Conservation (phyloP, 2,888 invertebrate species). For the Brachypalpus laphriformis region DNA sequence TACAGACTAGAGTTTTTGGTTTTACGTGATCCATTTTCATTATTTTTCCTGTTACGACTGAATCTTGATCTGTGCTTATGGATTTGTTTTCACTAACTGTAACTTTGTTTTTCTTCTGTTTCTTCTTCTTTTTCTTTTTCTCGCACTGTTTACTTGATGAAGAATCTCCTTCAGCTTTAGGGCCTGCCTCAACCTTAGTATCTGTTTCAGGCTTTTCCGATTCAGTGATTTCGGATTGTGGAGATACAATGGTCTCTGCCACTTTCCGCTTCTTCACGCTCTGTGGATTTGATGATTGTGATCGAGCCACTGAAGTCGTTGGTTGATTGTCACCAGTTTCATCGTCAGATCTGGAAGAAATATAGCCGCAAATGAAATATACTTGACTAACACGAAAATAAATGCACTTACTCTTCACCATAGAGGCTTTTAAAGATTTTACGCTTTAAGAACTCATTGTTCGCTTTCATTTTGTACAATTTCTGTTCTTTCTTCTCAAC, state of each 20-base stretch:
- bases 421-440: conserved; percentile 92
- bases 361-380: conserved; percentile 8
- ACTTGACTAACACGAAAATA: background rate
- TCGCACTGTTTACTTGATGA: conserved; percentile 60
- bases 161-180: conserved; percentile 35
- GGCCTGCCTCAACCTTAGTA: conserved; percentile 14
- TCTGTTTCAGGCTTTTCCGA: conserved; percentile 32
- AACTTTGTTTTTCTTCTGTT: conserved; percentile 35
- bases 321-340: conserved; percentile 73
- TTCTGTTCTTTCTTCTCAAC: conserved; percentile 92
- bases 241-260: conserved; percentile 30
- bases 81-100: background rate
- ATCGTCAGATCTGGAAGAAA: conserved; percentile 79
- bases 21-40: background rate
- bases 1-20: conserved; percentile 32
- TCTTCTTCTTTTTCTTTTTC: conserved; percentile 75
- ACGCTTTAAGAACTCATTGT: conserved; percentile 89
- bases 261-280: conserved; percentile 10
- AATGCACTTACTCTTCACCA: conserved; percentile 79
- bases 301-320: background rate
- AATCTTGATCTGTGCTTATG: background rate
- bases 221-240: background rate
- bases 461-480: conserved; percentile 89
- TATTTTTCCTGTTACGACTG: background rate
- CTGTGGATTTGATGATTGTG: background rate